Evolutionary conservation across 2,113 vertebrate genomes (phyloP), one percentile per base, ranked within the genome.

Genomic region (pig (Sus scrofa)): DNA sequence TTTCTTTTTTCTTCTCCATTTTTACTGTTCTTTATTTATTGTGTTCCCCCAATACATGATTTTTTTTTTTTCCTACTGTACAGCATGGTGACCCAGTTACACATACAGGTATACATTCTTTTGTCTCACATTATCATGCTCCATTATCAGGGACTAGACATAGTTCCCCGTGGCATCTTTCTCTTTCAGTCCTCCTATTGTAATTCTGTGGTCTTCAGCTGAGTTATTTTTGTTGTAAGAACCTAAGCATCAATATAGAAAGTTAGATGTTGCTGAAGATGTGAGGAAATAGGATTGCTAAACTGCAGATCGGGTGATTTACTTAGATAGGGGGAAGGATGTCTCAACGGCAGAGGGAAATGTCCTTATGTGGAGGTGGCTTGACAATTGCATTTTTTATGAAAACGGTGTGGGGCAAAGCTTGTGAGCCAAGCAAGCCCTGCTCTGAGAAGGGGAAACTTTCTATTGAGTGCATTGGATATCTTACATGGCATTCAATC

Each of bases 331-430:
- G 77, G 91, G 95, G 94, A 98, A 97, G 93, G 27, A 52, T 98
- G 96, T 97, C 97, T 85, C 96, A 97, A 98, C 70, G n/a, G 9
- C 67, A 68, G 52, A 60, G 60, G 90, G 97, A 96, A 97, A 97
- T 73, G 91, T 63, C 89, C 93, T 94, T 24, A 39, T 9, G 56
- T 58, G 94, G 91, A 86, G 93, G 65, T 79, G 60, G 78, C 60
- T 84, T 84, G 83, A 70, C 87, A 85, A 74, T 94, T 95, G 95
- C 91, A 2, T 54, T 4, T 89, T 97, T 97, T 89, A 39, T 96
- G 96, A 97, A 97, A 98, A 96, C 37, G 86, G 52, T 84, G n/a
- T 96, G 97, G 93, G 95, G 94, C 88, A 96, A 97, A 97, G 78
- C 19, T n/a, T 32, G 79, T 74, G 82, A 73, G 54, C 50, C 70